Evolutionary conservation across 2,888 invertebrate species (phyloP).

Genomic region (Apamea anceps): DNA sequence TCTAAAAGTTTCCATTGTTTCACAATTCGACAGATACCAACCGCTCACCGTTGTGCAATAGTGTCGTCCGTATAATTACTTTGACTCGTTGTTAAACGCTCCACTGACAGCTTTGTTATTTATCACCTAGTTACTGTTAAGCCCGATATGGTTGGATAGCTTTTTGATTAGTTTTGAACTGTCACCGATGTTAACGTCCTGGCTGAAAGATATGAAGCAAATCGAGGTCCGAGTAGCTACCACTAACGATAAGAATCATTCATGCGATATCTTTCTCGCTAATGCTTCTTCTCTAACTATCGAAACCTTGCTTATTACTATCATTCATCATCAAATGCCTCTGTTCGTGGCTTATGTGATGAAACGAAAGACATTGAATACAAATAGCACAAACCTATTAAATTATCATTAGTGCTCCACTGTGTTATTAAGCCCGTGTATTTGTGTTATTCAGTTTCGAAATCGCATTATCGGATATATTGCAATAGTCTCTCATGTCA

Average conservation of each 20-base stretch:
- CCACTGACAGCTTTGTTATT: slow-evolving; percentile 68
- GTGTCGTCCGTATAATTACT: slow-evolving; percentile 80
- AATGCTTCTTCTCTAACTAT: slow-evolving; percentile 15
- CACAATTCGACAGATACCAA: slow-evolving; percentile 69
- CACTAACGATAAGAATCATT: slow-evolving; percentile 13
- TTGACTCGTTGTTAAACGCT: slow-evolving; percentile 76
- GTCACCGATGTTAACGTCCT: slow-evolving; percentile 60
- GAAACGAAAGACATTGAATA: slow-evolving; percentile 54
- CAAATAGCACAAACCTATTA: slow-evolving; percentile 65
- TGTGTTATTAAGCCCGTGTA: slow-evolving; percentile 59
- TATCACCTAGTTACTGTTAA: slow-evolving; percentile 68
- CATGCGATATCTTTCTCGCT: slow-evolving; percentile 21
- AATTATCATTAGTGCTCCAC: slow-evolving; percentile 62
- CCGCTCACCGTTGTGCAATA: slow-evolving; percentile 75
- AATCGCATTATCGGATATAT: slow-evolving; percentile 67
- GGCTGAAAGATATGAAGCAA: slow-evolving; percentile 44
- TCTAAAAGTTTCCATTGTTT: slow-evolving; percentile 63
- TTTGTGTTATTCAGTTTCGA: slow-evolving; percentile 63
- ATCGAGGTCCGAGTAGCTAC: slow-evolving; percentile 37
- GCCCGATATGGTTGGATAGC: slow-evolving; percentile 61
- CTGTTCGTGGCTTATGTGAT: slow-evolving; percentile 47
- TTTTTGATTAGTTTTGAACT: slow-evolving; percentile 61
- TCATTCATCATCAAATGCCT: slow-evolving; percentile 46
- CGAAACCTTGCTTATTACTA: slow-evolving; percentile 18
- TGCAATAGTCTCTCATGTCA: slow-evolving; percentile 78